Evolutionary conservation across 2,113 vertebrate species (phyloP), one percentile per base, ranked within the genome.

Genomic region (Eulemur macaco): DNA sequence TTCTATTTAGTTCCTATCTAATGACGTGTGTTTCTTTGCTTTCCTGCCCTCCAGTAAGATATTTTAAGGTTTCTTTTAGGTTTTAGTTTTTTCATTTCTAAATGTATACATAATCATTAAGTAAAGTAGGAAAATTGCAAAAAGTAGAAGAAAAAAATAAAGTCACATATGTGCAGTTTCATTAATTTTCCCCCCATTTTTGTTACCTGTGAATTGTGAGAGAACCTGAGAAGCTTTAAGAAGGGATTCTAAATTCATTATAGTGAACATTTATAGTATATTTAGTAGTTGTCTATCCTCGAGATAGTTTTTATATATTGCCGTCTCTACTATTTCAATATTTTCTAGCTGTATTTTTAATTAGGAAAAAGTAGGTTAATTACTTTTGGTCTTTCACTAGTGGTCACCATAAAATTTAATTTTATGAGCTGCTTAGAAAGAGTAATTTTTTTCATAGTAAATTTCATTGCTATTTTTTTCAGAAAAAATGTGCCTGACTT

Each of bases 401-500:
- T 93, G 20, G 23, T 94, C n/a, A 81, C 3, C 2, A 17, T 45
- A 95, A 54, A 7, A 21, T 96, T 96, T 96, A 78, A 95, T 91
- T 96, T 94, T 88, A 76, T 84, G n/a, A 80, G 21, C 5, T 89
- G 42, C 52, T 95, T 94, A 34, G 17, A 90, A 97, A 91, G 47
- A 73, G 39, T 73, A 63, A 34, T 39, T 92, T 66, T 85, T 88
- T 76, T n/a, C 52, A 45, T 84, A 86, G 50, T 86, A 89, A 56
- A 82, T 92, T 66, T 50, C 20, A 80, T 95, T 86, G 68, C 60
- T 54, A 5, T 23, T 87, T 20, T 88, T 92, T 94, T 71, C 76
- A 8, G 8, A 71, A 86, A 71, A 78, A 80, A 52, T 37, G 6
- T 86, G 31, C 54, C 87, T 95, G 86, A 29, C 29, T 95, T 93